phyloP scores from a whole-genome alignment of 2,113 vertebrate species.

The Barbus barbus region DNA sequence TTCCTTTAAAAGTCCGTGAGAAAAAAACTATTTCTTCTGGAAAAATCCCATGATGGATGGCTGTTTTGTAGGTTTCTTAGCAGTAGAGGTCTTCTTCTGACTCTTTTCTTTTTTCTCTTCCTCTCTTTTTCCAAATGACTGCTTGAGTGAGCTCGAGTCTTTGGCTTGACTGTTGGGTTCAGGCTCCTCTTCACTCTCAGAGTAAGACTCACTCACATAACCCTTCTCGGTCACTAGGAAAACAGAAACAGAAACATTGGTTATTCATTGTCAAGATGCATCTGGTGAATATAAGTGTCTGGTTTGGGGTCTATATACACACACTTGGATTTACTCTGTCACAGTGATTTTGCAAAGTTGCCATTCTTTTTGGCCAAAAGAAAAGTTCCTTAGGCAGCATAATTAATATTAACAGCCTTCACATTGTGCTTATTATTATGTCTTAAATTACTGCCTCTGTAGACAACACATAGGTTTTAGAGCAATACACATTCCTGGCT shows the following conservation, averaged over 20 bases:
- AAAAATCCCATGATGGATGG: conserved; percentile 93
- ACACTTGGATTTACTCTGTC: not conserved
- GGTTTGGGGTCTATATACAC: not conserved
- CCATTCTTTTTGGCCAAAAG: not conserved
- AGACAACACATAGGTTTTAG: too few species aligned
- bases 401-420: not conserved
- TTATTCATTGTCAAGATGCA: not conserved
- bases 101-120: conserved; percentile 78
- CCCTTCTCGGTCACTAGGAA: conserved; percentile 90
- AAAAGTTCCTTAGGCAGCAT: not conserved
- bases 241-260: conserved; percentile 25
- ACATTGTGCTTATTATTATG: not conserved
- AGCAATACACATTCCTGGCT: too few species aligned
- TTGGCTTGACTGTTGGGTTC: conserved; percentile 60
- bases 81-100: conserved; percentile 74
- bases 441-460: not conserved
- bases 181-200: conserved; percentile 83
- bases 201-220: conserved; percentile 91
- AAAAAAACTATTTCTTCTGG: conserved; percentile 83
- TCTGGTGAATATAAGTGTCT: not conserved
- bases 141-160: conserved; percentile 47
- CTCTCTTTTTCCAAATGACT: conserved; percentile 65
- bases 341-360: not conserved
- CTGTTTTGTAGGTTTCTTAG: conserved; percentile 83
- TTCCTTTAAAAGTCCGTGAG: not conserved